A percentile compares a stretch with the other conserved stretches of the same genome.
Evolutionary conservation across 1,140 invertebrate genomes (phyloP).

Genomic region (Eueides isabella): DNA sequence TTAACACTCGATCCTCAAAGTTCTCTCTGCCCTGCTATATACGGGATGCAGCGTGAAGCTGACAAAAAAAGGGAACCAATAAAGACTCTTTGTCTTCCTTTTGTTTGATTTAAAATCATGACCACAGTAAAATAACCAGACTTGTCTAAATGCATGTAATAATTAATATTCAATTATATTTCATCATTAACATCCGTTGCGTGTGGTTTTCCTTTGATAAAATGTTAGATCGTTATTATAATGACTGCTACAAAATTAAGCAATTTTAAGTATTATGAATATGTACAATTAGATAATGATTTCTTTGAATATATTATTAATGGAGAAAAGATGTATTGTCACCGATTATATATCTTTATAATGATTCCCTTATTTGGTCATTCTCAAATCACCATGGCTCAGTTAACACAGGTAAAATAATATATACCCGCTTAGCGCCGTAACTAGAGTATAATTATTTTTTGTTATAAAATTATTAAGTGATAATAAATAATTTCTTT

Average conservation of each 20-base stretch:
- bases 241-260: not conserved
- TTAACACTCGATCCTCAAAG: no score
- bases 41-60: no score
- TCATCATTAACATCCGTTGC: constrained; percentile 17
- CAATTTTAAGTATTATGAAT: not conserved
- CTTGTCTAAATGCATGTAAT: not conserved
- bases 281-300: not conserved
- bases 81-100: not conserved
- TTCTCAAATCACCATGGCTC: constrained; percentile 16
- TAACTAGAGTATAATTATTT: not conserved
- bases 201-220: constrained; percentile 13
- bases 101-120: not conserved
- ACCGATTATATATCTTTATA: not conserved
- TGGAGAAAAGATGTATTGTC: not conserved
- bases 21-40: no score
- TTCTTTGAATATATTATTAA: constrained; percentile 3
- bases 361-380: not conserved
- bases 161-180: constrained; percentile 18
- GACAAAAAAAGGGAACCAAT: no score
- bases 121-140: not conserved
- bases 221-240: constrained; percentile 13
- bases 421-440: not conserved
- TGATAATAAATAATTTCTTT: not conserved
- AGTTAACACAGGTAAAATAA: constrained; percentile 17
- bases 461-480: no score